Evolutionary conservation across 2,113 vertebrate genomes (phyloP).

Genomic region (Rhineura floridana): DNA sequence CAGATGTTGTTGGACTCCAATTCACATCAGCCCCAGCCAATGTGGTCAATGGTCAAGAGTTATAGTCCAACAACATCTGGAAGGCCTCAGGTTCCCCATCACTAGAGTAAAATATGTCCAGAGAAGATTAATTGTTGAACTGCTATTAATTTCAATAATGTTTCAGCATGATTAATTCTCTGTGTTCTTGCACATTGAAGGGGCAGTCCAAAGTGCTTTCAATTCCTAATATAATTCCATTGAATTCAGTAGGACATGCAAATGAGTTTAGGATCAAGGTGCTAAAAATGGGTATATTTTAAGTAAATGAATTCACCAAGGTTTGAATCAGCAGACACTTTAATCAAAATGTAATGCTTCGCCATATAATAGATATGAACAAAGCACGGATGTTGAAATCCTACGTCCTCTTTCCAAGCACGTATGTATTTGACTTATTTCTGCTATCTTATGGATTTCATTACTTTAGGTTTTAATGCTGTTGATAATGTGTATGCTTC

Average conservation of each 20-base stretch:
- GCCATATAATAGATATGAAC: background rate
- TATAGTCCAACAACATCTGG: background rate
- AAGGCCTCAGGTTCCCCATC: background rate
- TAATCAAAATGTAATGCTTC: background rate
- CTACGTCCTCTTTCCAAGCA: background rate
- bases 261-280: background rate
- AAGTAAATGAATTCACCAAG: background rate
- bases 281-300: background rate
- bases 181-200: background rate
- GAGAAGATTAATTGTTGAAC: background rate
- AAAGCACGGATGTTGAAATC: background rate
- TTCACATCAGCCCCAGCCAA: background rate
- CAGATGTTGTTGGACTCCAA: background rate
- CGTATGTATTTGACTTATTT: background rate
- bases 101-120: background rate
- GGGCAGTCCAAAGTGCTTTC: background rate
- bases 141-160: background rate
- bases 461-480: background rate
- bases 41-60: background rate
- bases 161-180: background rate
- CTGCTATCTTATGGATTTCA: background rate
- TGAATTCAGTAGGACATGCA: background rate
- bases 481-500: background rate
- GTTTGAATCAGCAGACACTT: background rate
- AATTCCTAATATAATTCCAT: background rate